Evolutionary conservation across 2,797 vertebrate genomes (phyloP).

Genomic region (Gymnopithys bicolor): DNA sequence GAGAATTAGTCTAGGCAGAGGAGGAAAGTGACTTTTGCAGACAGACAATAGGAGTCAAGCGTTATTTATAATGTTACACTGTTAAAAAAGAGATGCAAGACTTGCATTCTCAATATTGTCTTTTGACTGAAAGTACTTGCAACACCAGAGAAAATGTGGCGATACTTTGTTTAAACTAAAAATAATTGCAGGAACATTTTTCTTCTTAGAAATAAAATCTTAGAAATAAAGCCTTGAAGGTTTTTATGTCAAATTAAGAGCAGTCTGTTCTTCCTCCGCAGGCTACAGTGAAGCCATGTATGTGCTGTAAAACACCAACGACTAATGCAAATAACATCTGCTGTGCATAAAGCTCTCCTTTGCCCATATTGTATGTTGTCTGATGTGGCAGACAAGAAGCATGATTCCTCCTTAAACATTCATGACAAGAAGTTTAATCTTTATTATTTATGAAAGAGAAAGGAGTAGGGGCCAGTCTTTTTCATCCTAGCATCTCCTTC

Average conservation of each 20-base stretch:
- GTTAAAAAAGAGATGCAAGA: background rate
- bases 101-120: background rate
- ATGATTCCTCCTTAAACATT: background rate
- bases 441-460: background rate
- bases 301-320: background rate
- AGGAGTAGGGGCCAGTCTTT: background rate
- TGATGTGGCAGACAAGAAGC: background rate
- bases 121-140: background rate
- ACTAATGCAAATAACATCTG: background rate
- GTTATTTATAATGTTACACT: background rate
- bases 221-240: background rate
- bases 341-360: background rate
- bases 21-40: background rate
- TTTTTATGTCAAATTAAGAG: background rate
- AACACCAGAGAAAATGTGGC: background rate
- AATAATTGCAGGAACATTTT: background rate
- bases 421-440: background rate
- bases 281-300: background rate
- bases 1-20: background rate
- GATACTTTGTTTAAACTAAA: background rate
- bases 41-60: background rate
- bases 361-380: background rate
- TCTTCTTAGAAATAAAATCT: background rate
- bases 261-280: background rate
- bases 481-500: background rate